Evolutionary conservation across 1,140 invertebrate genomes (phyloP).

Genomic region (Idris sp.): DNA sequence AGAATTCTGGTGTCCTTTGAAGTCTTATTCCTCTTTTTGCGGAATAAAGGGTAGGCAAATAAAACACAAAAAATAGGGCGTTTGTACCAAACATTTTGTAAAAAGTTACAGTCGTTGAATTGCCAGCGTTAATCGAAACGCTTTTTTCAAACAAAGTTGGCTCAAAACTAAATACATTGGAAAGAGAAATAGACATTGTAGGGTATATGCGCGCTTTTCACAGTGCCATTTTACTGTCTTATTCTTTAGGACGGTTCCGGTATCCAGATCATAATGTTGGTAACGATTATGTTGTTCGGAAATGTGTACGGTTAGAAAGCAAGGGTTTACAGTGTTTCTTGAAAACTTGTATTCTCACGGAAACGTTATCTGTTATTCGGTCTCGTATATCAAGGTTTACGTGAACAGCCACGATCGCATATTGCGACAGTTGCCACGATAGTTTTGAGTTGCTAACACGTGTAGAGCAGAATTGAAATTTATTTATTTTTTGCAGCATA

Average conservation of each 20-base stretch:
- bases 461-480: neutral
- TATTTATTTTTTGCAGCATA: no score
- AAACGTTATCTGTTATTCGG: conserved; percentile 31
- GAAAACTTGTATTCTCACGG: conserved; percentile 9
- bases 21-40: no score
- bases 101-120: no score
- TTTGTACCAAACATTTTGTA: no score
- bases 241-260: conserved; percentile 15
- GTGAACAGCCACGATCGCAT: conserved; percentile 15
- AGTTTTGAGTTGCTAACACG: conserved; percentile 14
- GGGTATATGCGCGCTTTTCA: no score
- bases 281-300: conserved; percentile 42
- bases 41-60: no score
- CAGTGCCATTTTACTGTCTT: conserved; percentile 36
- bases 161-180: no score
- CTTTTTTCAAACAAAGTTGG: no score
- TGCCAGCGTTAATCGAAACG: no score
- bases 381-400: conserved; percentile 42
- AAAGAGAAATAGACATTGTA: no score
- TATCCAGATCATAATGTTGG: conserved; percentile 16
- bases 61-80: no score
- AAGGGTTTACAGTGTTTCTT: conserved; percentile 12
- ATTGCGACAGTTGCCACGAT: conserved; percentile 21
- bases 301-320: conserved; percentile 29
- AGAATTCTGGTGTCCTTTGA: no score